Base-by-base conservation (phyloP, 2,888 invertebrate species). In the Macrophya annulata region DNA sequence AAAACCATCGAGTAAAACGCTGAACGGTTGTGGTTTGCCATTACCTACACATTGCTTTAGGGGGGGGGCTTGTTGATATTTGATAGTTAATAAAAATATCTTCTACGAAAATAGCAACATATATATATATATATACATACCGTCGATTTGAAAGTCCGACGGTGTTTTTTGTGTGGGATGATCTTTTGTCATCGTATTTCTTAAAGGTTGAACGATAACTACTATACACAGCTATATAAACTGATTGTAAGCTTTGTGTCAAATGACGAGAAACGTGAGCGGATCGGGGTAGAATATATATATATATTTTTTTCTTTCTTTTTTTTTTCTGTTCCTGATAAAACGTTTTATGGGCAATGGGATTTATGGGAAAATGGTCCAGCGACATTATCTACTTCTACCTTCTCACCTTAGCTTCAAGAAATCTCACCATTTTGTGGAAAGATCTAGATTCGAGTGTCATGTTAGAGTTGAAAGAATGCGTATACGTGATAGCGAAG, bases 331-430 rank as follows among this genome's bases (percentile, higher is more conserved):
- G 40, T 31, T 77, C 3, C 79, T 79, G 79, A 79, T 79, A 79
- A 79, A 79, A 40, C 55, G 79, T 79, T 79, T 79, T 79, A 79
- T 40, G 79, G 55, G 48, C 10, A n/a, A n/a, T 25, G 51, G 37
- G 55, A 79, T 79, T 79, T 79, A 79, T 79, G 79, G 55, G 51
- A 40, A 79, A 51, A 55, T 79, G 59, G 55, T 55, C 37, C 79
- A 48, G 71, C 71, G 76, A 76, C 48, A 76, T 76, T 76, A 76
- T 76, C 76, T 76, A 21, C 76, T 31, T 15, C 8, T 48, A 45
- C 76, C 21, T 76, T 76, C 45, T 76, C 48, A 76, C 76, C 76
- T 76, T 76, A 37, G 76, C 48, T 76, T 9, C 65, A 1, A 62
- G 76, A 48, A 76, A 76, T 76, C 48, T 76, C 25, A 12, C 76